Evolutionary conservation across 2,888 invertebrate genomes (phyloP), one percentile per base, ranked within the genome.

Genomic region (Synanthedon formicaeformis): DNA sequence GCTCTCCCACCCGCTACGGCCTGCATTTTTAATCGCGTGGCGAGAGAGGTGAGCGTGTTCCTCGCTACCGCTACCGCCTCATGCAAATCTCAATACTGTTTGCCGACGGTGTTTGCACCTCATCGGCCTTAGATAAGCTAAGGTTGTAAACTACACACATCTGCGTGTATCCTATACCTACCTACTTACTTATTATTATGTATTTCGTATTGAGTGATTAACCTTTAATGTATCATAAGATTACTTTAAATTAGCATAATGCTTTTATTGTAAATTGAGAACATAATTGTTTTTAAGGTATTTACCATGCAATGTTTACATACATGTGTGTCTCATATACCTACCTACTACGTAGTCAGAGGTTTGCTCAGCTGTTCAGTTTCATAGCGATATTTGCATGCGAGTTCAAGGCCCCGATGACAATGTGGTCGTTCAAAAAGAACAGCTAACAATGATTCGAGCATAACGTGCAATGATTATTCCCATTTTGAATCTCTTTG

Each of bases 11-110:
- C 80, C 81, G 78, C 80, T 73, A 68, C 71, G 70, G 71, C 79
- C 82, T 84, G 85, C 84, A 85, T 85, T 83, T 84, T 84, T 83
- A 85, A 85, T 86, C 82, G 83, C 76, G 75, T 69, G 78, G 78
- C 81, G 78, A 74, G 73, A 73, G 78, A 78, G 73, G 71, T 73
- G 78, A 78, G 69, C 83, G 84, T 72, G 69, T 74, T 74, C 73
- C 77, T 70, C 74, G 71, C 69, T 71, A 65, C 72, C 75, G 73
- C 63, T 66, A 73, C 65, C 64, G 68, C 66, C 70, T 68, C 78
- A 83, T 86, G 84, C 80, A 79, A 84, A 84, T 84, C 81, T 79
- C 76, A 80, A 76, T 77, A 76, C 74, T 84, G 83, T 82, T 83
- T 85, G 82, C 83, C 84, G 81, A 79, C 84, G 84, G 83, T 75